Base-by-base conservation (phyloP, 2,888 invertebrate genomes). In the Axea sp. region DNA sequence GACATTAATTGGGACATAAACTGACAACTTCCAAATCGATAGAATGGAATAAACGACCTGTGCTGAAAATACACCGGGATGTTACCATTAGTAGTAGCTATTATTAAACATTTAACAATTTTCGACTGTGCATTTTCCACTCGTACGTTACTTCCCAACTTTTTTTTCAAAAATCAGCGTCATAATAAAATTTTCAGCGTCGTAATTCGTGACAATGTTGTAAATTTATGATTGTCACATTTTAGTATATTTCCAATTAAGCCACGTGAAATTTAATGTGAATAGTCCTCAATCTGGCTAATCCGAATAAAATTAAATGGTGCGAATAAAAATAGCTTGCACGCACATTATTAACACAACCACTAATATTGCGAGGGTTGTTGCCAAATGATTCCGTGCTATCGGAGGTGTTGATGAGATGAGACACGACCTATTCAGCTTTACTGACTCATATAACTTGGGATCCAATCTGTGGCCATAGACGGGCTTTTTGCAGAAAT, bases 1-100 rank as follows among this genome's bases (percentile, higher is more conserved):
- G 65, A 73, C 73, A 53, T 73, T 73, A 73, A 73, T 73, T 73
- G 65, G 55, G 35, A 67, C 67, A 67, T 49, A 55, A 67, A 73
- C 67, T 67, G 73, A 73, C 73, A 73, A 57, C 51, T 57, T 67
- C 51, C 41, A 41, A 73, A 55, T 67, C 60, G 65, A 69, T 60
- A 33, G 31, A 68, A 53, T 8, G 22, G 47, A 67, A 57, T 30
- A 33, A 26, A 68, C 49, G 45, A 55, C 35, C 28, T 37, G 43
- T 43, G 51, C 45, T 53, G 9, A 41, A 26, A 68, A 68, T 59
- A 62, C 17, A 15, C 19, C n/a, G 9, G 30, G 41, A 55, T 47
- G 37, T 55, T 59, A 35, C 33, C 31, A 30, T 49, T 35, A 51
- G 59, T 28, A 43, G 26, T 15, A 14, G n/a, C 9, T 37, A 35